Evolutionary conservation across 2,113 vertebrate genomes (phyloP), one percentile per base, ranked within the genome.

Genomic region (Hemicordylus capensis): DNA sequence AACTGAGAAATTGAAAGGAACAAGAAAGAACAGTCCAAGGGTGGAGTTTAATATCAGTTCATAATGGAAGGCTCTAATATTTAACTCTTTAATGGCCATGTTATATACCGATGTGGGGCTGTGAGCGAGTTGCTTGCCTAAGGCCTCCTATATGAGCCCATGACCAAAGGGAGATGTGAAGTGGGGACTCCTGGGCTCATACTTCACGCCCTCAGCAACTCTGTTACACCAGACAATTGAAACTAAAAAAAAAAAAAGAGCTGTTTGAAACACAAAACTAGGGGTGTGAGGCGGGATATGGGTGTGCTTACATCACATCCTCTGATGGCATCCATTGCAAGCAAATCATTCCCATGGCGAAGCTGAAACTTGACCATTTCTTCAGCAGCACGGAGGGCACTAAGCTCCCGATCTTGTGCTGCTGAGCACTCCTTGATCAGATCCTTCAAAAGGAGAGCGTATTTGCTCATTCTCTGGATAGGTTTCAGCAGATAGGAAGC

Each of bases 401-500:
- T 56, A 48, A 94, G 88, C 61, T 93, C 87, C 69, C 83, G 88
- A 34, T 89, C 92, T 10, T 85, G 84, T 8, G 88, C 37, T 1
- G 88, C 92, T 19, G 85, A 69, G 64, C 88, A 79, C 63, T 94
- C 93, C 81, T 90, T 85, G 56, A 93, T 91, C 88, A 92, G 88
- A 76, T 94, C 95, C 88, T 86, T 89, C n/a, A 95, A 88, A 34
- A 95, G 92, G n/a, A 94, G 88, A 0, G 90, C 88, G 10, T 95
- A 94, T 77, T 95, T 94, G 90, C 93, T 94, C 90, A 95, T 87
- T 12, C 92, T 85, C 85, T 94, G 94, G 76, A 94, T 92, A 0
- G 93, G 94, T 78, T 94, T 94, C 84, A 95, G 89, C 58, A 95
- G 78, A 78, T 95, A 95, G 76, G 94, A 94, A 44, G 93, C 94